Percentiles rank a stretch among this genome's conserved stretches.
Evolutionary conservation across 53 echinoderm and acorn worm genomes (phyloP).

Genomic region (Antedon mediterranea): DNA sequence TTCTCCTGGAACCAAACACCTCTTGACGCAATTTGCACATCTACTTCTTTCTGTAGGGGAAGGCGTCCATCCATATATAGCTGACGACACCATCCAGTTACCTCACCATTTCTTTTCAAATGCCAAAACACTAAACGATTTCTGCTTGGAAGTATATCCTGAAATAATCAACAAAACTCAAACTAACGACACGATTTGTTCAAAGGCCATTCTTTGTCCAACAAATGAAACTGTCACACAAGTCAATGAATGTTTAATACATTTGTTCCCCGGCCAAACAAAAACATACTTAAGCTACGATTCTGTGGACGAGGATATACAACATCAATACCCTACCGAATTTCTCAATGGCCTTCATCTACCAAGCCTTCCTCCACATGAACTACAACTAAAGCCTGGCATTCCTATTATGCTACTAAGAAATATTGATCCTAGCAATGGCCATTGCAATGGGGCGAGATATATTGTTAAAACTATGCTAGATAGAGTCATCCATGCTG

Average conservation of each 20-base stretch:
- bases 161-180: background rate
- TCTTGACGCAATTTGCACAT: too few species aligned
- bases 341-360: conserved; percentile 9
- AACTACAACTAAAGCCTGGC: conserved; percentile 4
- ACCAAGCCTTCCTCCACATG: conserved; percentile 11
- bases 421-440: background rate
- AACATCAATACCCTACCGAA: conserved; percentile 10
- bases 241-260: conserved; percentile 1
- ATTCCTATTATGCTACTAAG: conserved; percentile 4
- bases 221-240: background rate
- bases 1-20: too few species aligned
- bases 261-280: conserved; percentile 1
- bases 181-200: background rate
- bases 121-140: background rate
- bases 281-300: too few species aligned
- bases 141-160: background rate
- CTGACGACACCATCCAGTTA: background rate
- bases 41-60: too few species aligned
- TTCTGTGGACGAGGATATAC: too few species aligned
- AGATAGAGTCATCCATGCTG: conserved; percentile 5
- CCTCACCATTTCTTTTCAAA: background rate
- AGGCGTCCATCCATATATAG: background rate
- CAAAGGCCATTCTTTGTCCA: background rate
- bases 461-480: background rate
- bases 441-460: conserved; percentile 7